A percentile compares a stretch with the other conserved stretches of the same genome.
phyloP scores from a whole-genome alignment of 37 sponge, comb jelly and placozoan genomes.

The Ephydatia muelleri region DNA sequence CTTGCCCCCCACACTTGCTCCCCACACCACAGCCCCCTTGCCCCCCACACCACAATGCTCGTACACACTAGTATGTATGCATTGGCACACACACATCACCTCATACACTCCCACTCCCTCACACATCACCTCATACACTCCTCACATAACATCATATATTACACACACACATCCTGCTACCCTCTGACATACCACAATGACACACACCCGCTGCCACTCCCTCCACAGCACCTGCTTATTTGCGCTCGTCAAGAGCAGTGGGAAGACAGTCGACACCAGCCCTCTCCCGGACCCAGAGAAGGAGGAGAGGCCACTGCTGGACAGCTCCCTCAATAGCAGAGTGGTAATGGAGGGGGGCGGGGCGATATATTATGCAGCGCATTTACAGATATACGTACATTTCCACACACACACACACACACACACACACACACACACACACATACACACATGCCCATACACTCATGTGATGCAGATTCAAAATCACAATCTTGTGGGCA shows the following conservation, averaged over 20 bases:
- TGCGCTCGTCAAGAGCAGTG: constrained; percentile 67
- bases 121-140: too few species aligned
- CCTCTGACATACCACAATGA: neutral
- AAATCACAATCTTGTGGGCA: constrained; percentile 8
- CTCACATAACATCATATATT: too few species aligned
- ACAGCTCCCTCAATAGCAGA: constrained; percentile 16
- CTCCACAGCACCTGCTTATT: neutral
- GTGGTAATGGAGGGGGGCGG: constrained; percentile 9
- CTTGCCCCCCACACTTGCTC: neutral
- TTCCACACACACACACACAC: neutral
- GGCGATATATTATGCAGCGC: neutral
- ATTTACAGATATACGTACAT: neutral
- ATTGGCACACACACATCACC: neutral
- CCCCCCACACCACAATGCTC: neutral
- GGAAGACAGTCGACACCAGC: constrained; percentile 19
- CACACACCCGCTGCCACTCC: neutral
- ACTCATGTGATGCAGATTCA: neutral
- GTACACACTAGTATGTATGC: neutral
- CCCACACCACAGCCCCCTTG: constrained; percentile 9
- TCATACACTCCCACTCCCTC: neutral
- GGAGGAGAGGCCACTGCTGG: constrained; percentile 13
- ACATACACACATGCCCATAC: neutral
- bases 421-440: neutral
- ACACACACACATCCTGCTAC: too few species aligned
- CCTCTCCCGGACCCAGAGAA: neutral